Evolutionary conservation across 2,888 invertebrate species (phyloP).

Genomic region (Notodonta dromedarius): DNA sequence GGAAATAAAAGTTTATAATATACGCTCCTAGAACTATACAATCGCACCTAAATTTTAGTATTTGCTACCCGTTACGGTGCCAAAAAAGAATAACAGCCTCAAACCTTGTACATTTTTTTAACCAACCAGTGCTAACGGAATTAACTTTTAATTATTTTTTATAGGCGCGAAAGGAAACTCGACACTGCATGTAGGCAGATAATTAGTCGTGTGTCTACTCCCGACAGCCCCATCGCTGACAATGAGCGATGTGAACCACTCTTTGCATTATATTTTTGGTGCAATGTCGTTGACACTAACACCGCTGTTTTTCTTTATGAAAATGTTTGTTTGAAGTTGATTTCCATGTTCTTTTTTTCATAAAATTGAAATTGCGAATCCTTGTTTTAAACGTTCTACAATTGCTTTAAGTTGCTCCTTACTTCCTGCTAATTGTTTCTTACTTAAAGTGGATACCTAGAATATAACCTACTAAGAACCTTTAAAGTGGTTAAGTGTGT

Average conservation of each 20-base stretch:
- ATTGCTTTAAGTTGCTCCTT: neutral
- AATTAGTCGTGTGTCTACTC: slow-evolving; percentile 32
- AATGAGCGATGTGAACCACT: slow-evolving; percentile 62
- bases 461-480: too few species aligned
- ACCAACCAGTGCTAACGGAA: neutral
- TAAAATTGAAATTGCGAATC: slow-evolving; percentile 3
- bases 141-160: neutral
- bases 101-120: neutral
- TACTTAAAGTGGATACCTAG: too few species aligned
- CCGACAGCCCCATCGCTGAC: slow-evolving; percentile 42
- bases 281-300: slow-evolving; percentile 55
- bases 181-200: slow-evolving; percentile 18
- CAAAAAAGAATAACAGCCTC: too few species aligned
- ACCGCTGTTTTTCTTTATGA: slow-evolving; percentile 28
- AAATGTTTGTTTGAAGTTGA: slow-evolving; percentile 9
- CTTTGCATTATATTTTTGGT: slow-evolving; percentile 56
- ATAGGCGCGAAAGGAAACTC: slow-evolving; percentile 24
- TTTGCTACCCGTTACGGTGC: too few species aligned
- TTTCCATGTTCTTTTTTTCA: slow-evolving; percentile 8
- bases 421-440: neutral
- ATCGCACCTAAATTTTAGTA: too few species aligned
- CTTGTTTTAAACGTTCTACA: neutral
- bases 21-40: too few species aligned
- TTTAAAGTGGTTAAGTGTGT: too few species aligned
- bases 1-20: too few species aligned